Evolutionary conservation across 2,797 vertebrate genomes (phyloP).

Genomic region (Neosalanx taihuensis): DNA sequence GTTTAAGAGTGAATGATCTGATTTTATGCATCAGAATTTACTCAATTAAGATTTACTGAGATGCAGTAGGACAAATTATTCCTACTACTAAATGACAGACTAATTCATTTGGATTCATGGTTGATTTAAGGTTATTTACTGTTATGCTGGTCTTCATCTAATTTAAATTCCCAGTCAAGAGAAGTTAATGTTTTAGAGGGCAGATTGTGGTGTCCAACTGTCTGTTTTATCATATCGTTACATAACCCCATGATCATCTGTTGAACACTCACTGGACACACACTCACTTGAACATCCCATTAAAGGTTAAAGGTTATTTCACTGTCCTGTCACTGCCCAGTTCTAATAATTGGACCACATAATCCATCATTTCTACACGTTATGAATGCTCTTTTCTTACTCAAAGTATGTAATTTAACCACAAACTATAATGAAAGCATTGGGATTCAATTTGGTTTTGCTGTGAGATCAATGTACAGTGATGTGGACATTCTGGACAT

Average conservation of each 20-base stretch:
- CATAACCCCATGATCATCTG: slow-evolving; percentile 64
- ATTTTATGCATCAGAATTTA: not conserved
- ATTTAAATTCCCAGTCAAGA: slow-evolving; percentile 19
- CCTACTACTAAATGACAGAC: slow-evolving; percentile 46
- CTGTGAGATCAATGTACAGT: slow-evolving; percentile 12
- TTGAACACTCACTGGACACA: slow-evolving; percentile 20
- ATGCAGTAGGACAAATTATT: slow-evolving; percentile 36
- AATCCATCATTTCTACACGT: slow-evolving; percentile 6
- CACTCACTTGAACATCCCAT: too few species aligned
- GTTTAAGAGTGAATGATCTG: not conserved
- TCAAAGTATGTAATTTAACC: not conserved
- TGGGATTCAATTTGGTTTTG: slow-evolving; percentile 4
- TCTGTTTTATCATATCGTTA: slow-evolving; percentile 49
- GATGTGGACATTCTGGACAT: slow-evolving; percentile 22
- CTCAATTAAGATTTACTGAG: not conserved
- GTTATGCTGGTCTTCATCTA: not conserved
- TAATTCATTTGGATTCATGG: slow-evolving; percentile 50
- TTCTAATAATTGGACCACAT: slow-evolving; percentile 26
- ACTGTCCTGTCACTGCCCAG: slow-evolving; percentile 13
- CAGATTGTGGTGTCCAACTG: slow-evolving; percentile 62
- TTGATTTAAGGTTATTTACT: slow-evolving; percentile 26
- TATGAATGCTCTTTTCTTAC: not conserved
- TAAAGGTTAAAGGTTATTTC: not conserved
- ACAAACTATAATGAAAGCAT: not conserved
- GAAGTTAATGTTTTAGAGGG: not conserved